Evolutionary conservation across 1,140 invertebrate genomes (phyloP).

Genomic region (Zeugodacus cucurbitae): DNA sequence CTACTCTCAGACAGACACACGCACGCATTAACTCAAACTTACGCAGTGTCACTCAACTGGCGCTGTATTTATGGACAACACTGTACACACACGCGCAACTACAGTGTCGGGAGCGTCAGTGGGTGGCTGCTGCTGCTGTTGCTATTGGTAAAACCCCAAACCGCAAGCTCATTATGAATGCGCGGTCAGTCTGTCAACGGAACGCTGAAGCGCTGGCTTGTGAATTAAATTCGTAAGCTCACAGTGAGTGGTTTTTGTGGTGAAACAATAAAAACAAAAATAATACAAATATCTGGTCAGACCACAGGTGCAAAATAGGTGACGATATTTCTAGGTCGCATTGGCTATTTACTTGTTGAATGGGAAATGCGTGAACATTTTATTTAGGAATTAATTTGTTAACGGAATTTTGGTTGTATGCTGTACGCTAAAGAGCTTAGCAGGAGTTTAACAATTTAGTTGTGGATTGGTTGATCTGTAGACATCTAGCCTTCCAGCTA

Average conservation of each 20-base stretch:
- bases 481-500: too few species aligned
- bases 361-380: neutral
- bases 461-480: too few species aligned
- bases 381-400: neutral
- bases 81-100: neutral
- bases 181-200: constrained; percentile 7
- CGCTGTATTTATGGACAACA: neutral
- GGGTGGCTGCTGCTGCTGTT: neutral
- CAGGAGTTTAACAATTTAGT: too few species aligned
- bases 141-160: constrained; percentile 11
- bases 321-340: neutral
- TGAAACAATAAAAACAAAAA: neutral
- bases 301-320: neutral
- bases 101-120: neutral
- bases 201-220: neutral
- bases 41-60: neutral
- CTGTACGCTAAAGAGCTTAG: too few species aligned
- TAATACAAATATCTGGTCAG: neutral
- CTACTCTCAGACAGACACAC: neutral
- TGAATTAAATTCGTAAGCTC: neutral
- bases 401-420: neutral
- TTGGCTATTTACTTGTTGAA: neutral
- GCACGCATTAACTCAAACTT: neutral
- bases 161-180: constrained; percentile 32
- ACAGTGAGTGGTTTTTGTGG: constrained; percentile 8